Base-by-base conservation (phyloP, 2,113 vertebrate genomes). In the Oreochromis niloticus region DNA sequence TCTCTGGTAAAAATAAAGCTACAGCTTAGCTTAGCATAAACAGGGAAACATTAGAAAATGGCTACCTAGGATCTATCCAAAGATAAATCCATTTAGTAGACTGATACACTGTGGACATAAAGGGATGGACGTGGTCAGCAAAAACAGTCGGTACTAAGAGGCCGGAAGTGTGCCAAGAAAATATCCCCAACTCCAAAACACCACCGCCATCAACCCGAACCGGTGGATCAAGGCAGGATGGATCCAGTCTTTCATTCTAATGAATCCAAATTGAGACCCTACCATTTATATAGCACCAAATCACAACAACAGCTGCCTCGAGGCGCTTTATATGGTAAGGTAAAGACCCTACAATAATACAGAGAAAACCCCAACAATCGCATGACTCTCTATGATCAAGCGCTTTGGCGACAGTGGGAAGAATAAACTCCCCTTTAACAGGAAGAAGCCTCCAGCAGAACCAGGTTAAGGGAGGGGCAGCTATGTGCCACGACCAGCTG, bases 171-270 rank as follows among this genome's bases (percentile, higher is more conserved):
- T 71, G 39, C n/a, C 41, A 71, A 43, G 1, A 71, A 43, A 16
- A 71, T 71, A 71, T 71, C 66, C n/a, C n/a, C n/a, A 41, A 43
- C n/a, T 24, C 7, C 36, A 43, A 24, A 6, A 43, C 66, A 71
- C 36, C 36, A 71, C 63, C 1, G 0, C 19, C 19, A 71, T 22
- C n/a, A 41, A 6, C 66, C 0, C 0, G 0, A 71, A 71, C n/a
- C 36, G 0, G 36, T 43, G 36, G 39, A 1, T 43, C 36, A 43
- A 24, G 66, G 66, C 7, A 2, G 66, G 36, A 43, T 71, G 12
- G 12, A 24, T 16, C 36, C 12, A 43, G n/a, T 41, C 66, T 43
- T 71, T 0, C 4, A 24, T 24, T n/a, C 7, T 43, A 43, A 43
- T 71, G 2, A 71, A 41, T 41, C 36, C 36, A 71, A 71, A 71